Evolutionary conservation across 2,797 vertebrate species (phyloP), one percentile per base, ranked within the genome.

Genomic region (Leptodactylus fallax): DNA sequence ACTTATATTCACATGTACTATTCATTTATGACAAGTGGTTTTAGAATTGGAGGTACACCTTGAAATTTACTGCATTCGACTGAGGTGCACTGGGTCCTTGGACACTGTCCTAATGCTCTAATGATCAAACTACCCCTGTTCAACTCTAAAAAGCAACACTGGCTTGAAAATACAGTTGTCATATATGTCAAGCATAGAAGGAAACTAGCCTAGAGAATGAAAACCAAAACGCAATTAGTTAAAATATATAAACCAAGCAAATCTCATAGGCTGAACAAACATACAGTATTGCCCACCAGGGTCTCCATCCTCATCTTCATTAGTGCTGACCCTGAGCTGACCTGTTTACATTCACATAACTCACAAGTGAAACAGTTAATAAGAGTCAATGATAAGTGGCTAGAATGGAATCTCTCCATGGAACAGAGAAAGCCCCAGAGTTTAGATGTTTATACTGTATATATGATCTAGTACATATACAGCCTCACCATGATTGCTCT

Each of bases 361-460:
- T 58, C 25, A 23, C 67, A 71, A 27, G 21, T 36, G 63, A 27
- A 83, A 36, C 23, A 71, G 67, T 84, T 84, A 65, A 53, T 80
- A 23, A 49, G 79, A 49, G 60, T 81, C 19, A 80, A 61, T 7
- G 17, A 80, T 19, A 45, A 21, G 56, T 80, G 79, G 27, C 27
- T 63, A 45, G 79, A 80, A 61, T 25, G 79, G 21, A 63, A 61
- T 45, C 69, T 71, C 1, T n/a, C 27, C 19, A 17, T 74, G 36
- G 36, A 76, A 27, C 16, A 45, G 63, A 53, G 77, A 65, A 86
- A 55, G 9, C 47, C 19, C 61, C 17, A 56, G 69, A 74, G 47
- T 76, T 25, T 76, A 36, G 58, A 13, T 82, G 67, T 87, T 87
- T 82, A 82, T 45, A 65, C 21, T 51, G 83, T 85, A 61, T 49